phyloP scores from a whole-genome alignment of 2,888 invertebrate genomes.

The Pollenia amentaria region DNA sequence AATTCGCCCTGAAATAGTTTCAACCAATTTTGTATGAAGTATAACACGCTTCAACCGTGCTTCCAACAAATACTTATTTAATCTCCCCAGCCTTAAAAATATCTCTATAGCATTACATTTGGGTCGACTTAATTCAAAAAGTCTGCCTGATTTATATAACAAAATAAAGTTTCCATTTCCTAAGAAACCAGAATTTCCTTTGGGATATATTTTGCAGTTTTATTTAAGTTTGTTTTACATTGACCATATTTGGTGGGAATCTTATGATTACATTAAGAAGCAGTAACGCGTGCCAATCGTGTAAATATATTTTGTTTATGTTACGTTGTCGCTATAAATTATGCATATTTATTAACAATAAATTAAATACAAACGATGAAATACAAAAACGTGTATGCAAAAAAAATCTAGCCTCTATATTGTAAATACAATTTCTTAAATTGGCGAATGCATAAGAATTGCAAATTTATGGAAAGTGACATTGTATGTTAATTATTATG shows the following conservation, averaged over 20 bases:
- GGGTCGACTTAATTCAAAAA: too few relatives aligned
- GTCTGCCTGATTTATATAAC: too few relatives aligned
- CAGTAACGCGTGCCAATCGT: constrained; percentile 67
- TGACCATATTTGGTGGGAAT: constrained; percentile 68
- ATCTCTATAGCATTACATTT: too few relatives aligned
- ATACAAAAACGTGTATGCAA: constrained; percentile 3
- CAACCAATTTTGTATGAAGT: too few relatives aligned
- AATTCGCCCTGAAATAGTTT: too few relatives aligned
- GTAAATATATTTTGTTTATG: constrained; percentile 56
- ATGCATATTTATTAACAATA: constrained; percentile 71
- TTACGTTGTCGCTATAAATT: constrained; percentile 55
- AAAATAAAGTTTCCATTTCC: not conserved
- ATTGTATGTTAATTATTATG: constrained; percentile 22
- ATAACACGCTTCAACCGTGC: too few relatives aligned
- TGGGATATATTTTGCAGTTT: constrained; percentile 30
- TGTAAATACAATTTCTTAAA: constrained; percentile 22
- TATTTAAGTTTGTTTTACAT: constrained; percentile 42
- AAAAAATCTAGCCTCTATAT: not conserved
- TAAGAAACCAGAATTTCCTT: constrained; percentile 21
- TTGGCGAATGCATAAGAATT: constrained; percentile 25
- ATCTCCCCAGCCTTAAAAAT: too few relatives aligned
- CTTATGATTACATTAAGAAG: constrained; percentile 68
- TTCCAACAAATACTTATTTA: too few relatives aligned
- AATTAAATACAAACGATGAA: constrained; percentile 33
- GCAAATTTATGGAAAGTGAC: constrained; percentile 41